Percentiles rank a stretch among this genome's conserved stretches.
These are phyloP conservation scores for Leptopilina myrica DNA, from an alignment of 2,888 invertebrate species.

Conservation along the genomic window DNA sequence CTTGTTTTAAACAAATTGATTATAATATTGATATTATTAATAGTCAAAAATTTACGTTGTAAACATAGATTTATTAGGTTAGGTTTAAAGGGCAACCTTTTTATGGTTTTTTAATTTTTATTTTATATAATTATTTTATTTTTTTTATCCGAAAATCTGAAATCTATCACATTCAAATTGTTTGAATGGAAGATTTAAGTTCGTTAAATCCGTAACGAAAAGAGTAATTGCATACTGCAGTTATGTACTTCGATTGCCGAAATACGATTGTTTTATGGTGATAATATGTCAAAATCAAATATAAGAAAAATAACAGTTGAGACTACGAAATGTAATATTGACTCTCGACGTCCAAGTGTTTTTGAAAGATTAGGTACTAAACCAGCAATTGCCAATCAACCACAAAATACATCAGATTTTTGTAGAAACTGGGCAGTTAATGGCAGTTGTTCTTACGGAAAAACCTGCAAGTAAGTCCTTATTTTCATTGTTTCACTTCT, in stretches of 20 bases:
- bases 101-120: not conserved
- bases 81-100: not conserved
- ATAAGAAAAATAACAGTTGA: conserved; percentile 88
- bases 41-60: conserved; percentile 10
- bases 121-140: conserved; percentile 2
- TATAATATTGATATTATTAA: conserved; percentile 1
- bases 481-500: conserved; percentile 26
- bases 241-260: conserved; percentile 74
- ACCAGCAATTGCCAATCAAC: conserved; percentile 78
- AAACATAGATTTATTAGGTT: conserved; percentile 18
- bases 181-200: not conserved
- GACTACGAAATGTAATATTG: conserved; percentile 83
- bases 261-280: conserved; percentile 74
- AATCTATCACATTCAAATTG: not conserved
- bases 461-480: conserved; percentile 82
- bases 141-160: not conserved
- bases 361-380: conserved; percentile 90
- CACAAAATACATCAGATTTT: conserved; percentile 80
- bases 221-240: conserved; percentile 67
- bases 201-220: conserved; percentile 37
- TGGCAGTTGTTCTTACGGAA: conserved; percentile 88
- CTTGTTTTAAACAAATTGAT: not conserved
- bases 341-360: conserved; percentile 86
- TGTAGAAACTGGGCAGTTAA: conserved; percentile 88
- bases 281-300: conserved; percentile 83